These are phyloP conservation scores for Galeopterus variegatus DNA, from an alignment of 2,113 vertebrate genomes.

Conservation along the genomic window DNA sequence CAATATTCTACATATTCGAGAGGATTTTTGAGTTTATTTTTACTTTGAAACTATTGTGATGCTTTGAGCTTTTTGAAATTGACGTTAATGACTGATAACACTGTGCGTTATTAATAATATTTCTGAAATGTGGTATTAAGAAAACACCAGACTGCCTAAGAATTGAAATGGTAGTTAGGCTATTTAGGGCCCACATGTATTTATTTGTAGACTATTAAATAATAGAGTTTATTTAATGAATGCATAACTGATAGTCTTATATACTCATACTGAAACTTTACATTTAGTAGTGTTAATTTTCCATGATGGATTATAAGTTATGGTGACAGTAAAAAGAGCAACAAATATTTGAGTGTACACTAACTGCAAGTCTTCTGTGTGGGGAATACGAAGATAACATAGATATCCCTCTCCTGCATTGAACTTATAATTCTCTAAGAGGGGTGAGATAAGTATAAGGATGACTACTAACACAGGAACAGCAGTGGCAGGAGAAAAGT, in stretches of 20 bases:
- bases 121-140: conserved; percentile 71
- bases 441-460: conserved; percentile 27
- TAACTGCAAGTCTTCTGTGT: neutral
- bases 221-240: conserved; percentile 67
- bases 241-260: conserved; percentile 59
- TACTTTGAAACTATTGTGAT: conserved; percentile 62
- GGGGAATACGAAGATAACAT: conserved; percentile 47
- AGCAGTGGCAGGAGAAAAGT: conserved; percentile 25
- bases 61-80: conserved; percentile 68
- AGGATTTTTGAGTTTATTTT: conserved; percentile 55
- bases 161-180: conserved; percentile 69
- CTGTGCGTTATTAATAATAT: conserved; percentile 69
- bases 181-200: conserved; percentile 63
- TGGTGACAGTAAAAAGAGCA: conserved; percentile 4
- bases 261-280: conserved; percentile 52
- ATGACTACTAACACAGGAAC: neutral
- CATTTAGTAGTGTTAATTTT: conserved; percentile 64
- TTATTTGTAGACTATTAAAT: conserved; percentile 74
- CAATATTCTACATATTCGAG: conserved; percentile 44
- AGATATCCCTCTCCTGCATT: neutral
- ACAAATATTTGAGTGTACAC: conserved; percentile 48
- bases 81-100: conserved; percentile 65
- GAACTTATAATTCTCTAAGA: conserved; percentile 28
- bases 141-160: conserved; percentile 55
- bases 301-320: conserved; percentile 61